Evolutionary conservation across 1,140 invertebrate species (phyloP).

Genomic region (Manduca sexta): DNA sequence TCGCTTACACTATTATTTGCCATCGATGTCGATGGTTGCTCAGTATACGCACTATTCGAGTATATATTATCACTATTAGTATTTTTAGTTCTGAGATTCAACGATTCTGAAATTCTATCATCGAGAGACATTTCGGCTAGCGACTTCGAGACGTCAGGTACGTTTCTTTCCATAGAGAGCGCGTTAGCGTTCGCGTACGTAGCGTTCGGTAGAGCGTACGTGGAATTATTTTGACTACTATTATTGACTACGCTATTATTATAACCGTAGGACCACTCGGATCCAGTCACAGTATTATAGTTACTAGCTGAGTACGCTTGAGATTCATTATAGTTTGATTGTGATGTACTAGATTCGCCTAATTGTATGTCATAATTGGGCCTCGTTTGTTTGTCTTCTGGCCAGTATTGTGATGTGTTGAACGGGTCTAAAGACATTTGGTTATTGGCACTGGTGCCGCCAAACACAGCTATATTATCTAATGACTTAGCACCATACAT

Average conservation of each 20-base stretch:
- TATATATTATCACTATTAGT: slow-evolving; percentile 50
- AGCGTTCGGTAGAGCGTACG: slow-evolving; percentile 22
- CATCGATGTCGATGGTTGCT: slow-evolving; percentile 21
- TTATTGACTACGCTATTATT: slow-evolving; percentile 4
- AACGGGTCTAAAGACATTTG: slow-evolving; percentile 34
- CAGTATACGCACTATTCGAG: slow-evolving; percentile 27
- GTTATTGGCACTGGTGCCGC: neutral
- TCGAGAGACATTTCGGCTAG: slow-evolving; percentile 58
- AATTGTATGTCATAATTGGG: slow-evolving; percentile 40
- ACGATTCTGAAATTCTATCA: slow-evolving; percentile 60
- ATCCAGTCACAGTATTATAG: slow-evolving; percentile 16
- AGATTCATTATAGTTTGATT: slow-evolving; percentile 37
- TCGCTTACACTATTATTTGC: slow-evolving; percentile 16
- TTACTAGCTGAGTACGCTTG: slow-evolving; percentile 37
- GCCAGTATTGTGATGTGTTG: slow-evolving; percentile 46
- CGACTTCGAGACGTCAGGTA: slow-evolving; percentile 22
- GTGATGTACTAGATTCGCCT: slow-evolving; percentile 16
- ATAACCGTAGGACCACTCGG: slow-evolving; percentile 3
- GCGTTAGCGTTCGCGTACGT: slow-evolving; percentile 30
- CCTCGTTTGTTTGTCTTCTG: slow-evolving; percentile 23
- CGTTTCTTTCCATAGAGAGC: slow-evolving; percentile 28
- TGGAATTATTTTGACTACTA: slow-evolving; percentile 16
- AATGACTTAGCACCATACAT: slow-evolving; percentile 58
- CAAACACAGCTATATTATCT: slow-evolving; percentile 32
- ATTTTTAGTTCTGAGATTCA: slow-evolving; percentile 63